Conservation (phyloP, 2,113 vertebrate species). For the Strix aluco region DNA sequence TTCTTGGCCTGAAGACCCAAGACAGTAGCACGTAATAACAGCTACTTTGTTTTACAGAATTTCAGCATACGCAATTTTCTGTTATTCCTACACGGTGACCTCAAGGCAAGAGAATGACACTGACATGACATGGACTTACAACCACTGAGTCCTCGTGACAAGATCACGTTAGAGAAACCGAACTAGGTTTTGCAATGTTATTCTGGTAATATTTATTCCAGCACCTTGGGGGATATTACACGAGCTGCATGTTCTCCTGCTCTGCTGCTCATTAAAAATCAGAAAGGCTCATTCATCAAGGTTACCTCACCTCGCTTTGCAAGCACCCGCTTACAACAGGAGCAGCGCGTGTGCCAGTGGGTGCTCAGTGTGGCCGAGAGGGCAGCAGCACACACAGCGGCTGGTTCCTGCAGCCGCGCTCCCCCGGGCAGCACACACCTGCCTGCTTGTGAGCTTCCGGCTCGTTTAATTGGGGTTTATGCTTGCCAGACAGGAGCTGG, state of each 20-base stretch:
- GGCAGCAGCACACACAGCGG: neutral
- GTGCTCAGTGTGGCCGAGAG: neutral
- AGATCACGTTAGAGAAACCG: neutral
- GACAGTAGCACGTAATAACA: fast-evolving
- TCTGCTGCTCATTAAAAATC: neutral
- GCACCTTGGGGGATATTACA: too few species aligned
- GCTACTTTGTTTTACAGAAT: neutral
- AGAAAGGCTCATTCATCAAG: neutral
- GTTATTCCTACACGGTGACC: neutral
- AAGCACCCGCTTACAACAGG: too few species aligned
- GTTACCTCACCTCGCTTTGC: neutral
- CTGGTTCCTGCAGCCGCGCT: too few species aligned
- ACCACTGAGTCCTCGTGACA: neutral
- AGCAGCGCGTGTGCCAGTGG: too few species aligned
- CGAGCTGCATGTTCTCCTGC: neutral
- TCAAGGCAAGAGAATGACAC: neutral
- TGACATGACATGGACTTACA: fast-evolving
- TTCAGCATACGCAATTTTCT: neutral
- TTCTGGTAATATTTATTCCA: too few species aligned
- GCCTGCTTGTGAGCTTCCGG: too few species aligned
- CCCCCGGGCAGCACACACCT: too few species aligned
- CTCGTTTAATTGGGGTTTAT: too few species aligned
- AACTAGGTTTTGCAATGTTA: neutral
- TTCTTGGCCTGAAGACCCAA: neutral
- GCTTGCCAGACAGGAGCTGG: neutral